Conservation (phyloP, 2,888 invertebrate genomes). For the Melanargia galathea region DNA sequence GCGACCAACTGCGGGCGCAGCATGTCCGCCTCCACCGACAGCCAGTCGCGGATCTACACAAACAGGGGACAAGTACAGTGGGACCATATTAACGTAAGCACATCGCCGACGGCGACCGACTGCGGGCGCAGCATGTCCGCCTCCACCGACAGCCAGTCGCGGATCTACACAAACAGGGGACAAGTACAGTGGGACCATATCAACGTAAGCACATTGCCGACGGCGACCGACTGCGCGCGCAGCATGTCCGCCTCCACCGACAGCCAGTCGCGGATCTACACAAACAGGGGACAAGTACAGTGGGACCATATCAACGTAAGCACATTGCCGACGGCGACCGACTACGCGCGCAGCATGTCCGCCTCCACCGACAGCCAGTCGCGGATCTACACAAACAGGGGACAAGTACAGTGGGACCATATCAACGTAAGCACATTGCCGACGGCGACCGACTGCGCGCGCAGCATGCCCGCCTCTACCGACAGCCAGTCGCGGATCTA, state of each 20-base stretch:
- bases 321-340: conserved; percentile 89
- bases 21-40: conserved; percentile 89
- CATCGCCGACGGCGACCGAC: conserved; percentile 88
- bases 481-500: conserved; percentile 91
- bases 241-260: conserved; percentile 90
- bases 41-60: conserved; percentile 88
- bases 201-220: conserved; percentile 91
- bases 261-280: conserved; percentile 90
- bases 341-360: conserved; percentile 91
- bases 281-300: not conserved
- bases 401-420: no score
- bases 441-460: conserved; percentile 88
- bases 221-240: conserved; percentile 88
- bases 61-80: not conserved
- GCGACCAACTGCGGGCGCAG: conserved; percentile 89
- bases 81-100: no score
- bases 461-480: conserved; percentile 90
- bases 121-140: conserved; percentile 92
- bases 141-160: conserved; percentile 89
- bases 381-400: conserved; percentile 81
- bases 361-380: conserved; percentile 90
- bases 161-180: conserved; percentile 78
- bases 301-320: no score
- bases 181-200: no score
- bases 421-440: no score